Evolutionary conservation across 2,113 vertebrate species (phyloP), one percentile per base, ranked within the genome.

Genomic region (Beaufortia kweichowensis): DNA sequence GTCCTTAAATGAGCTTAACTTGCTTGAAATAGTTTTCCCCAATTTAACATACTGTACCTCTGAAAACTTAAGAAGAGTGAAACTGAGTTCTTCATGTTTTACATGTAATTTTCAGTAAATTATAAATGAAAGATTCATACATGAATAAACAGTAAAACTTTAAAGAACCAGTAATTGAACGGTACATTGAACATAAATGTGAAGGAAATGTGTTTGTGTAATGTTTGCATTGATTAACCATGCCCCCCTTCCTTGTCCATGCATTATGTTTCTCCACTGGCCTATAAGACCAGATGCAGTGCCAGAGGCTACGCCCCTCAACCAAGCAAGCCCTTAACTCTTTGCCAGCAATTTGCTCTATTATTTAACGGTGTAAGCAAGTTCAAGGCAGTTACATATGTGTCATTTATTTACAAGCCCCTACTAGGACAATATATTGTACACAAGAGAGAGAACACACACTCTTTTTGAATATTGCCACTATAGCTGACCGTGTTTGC

Each of bases 231-330:
- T 39, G 57, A 67, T 73, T 46, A 60, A 39, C 69, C 60, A 17
- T 79, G 19, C 29, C 23, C 15, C 9, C n/a, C 46, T 9, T 53
- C 67, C 53, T 53, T 53, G 70, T 50, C 26, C 67, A 66, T 79
- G 56, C 68, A 50, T 55, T 70, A 73, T 79, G 77, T 65, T 77
- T 77, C 60, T 68, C 56, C 55, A 50, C 63, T 83, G 81, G 74
- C 81, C 74, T 83, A 67, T 53, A 80, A 79, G 78, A 80, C 74
- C 78, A 83, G 81, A 83, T 83, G 81, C 78, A 66, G 68, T 83
- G 81, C 81, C 77, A 80, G 74, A 68, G 81, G 81, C 74, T 73
- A 80, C 68, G 81, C 57, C 78, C 63, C 74, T 77, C 68, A 77
- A 80, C 71, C 76, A 70, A 83, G 68, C 81, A 77, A 80, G 69